phyloP scores from a whole-genome alignment of 2,113 vertebrate species.

The Copsychus sechellarum region DNA sequence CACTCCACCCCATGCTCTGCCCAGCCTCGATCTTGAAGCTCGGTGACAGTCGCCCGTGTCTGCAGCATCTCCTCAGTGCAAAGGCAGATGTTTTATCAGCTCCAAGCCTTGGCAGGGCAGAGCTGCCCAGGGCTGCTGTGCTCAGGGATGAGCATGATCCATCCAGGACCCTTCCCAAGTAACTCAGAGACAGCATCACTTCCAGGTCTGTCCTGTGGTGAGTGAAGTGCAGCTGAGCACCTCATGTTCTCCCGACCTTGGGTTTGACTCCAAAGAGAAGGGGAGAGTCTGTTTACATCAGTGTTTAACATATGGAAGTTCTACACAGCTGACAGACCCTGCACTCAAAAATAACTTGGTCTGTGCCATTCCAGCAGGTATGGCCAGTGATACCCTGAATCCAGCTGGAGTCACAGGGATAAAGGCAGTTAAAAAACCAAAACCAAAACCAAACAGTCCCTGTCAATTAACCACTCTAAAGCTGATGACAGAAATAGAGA shows the following conservation, averaged over 20 bases:
- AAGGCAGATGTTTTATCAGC: neutral
- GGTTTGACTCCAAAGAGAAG: neutral
- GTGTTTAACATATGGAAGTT: neutral
- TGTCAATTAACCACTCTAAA: neutral
- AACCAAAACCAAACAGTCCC: neutral
- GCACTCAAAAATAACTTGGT: neutral
- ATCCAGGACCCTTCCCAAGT: neutral
- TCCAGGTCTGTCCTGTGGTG: neutral
- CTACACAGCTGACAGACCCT: neutral
- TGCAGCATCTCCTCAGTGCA: fast-evolving
- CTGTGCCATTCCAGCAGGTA: neutral
- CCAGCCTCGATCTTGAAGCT: neutral
- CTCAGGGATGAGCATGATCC: neutral
- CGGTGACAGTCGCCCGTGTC: neutral
- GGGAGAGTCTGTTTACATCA: neutral
- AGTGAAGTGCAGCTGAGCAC: neutral
- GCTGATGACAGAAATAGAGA: neutral
- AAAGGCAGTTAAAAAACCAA: neutral
- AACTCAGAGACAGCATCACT: neutral
- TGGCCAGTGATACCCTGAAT: neutral
- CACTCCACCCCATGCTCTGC: neutral
- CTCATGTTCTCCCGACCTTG: neutral
- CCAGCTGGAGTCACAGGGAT: neutral
- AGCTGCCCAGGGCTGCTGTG: neutral
- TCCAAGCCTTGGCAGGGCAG: neutral